Base-by-base conservation (phyloP, 2,797 vertebrate species). In the Florisuga fusca region DNA sequence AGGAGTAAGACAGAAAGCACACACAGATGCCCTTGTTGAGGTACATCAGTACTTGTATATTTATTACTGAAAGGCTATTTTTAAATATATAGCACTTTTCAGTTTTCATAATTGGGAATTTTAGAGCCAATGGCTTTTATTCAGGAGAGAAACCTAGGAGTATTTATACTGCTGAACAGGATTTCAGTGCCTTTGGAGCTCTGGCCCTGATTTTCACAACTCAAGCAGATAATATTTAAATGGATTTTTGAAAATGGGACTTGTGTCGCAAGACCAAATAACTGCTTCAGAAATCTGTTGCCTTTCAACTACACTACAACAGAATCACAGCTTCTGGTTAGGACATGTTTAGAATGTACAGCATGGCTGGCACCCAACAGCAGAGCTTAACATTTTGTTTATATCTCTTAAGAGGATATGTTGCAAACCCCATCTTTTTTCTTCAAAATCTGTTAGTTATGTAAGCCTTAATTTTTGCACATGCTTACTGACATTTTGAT, bases 401-500 rank as follows among this genome's bases (percentile, higher is more conserved):
- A 27, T 77, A 23, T 80, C 90, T 74, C 69, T 75, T 63, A 72
- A 88, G 79, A 63, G 3, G 12, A 29, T 75, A 33, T 7, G 7
- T 71, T 81, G 69, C 46, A 85, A 93, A 68, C 4, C 1, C 7
- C 10, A 29, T 75, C 5, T 78, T 90, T 83, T 77, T 87, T 81
- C 33, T 76, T 91, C 78, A 55, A 59, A 72, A 73, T 46, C 41
- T 19, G 31, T 79, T 84, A 53, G 41, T 55, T 84, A 78, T 88
- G 67, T 69, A 93, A 95, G 57, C 76, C 71, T 85, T 66, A 53
- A 64, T 85, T 92, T 94, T 74, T 71, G 57, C 46, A 11, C 34
- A 7, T 61, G 48, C 61, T 85, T 69, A 64, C 57, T 94, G 87
- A 93, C 81, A 91, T 77, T 94, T 96, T 97, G 97, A 96, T 92